Evolutionary conservation across 2,888 invertebrate genomes (phyloP), one percentile per base, ranked within the genome.

Genomic region (Sepioteuthis lessoniana): DNA sequence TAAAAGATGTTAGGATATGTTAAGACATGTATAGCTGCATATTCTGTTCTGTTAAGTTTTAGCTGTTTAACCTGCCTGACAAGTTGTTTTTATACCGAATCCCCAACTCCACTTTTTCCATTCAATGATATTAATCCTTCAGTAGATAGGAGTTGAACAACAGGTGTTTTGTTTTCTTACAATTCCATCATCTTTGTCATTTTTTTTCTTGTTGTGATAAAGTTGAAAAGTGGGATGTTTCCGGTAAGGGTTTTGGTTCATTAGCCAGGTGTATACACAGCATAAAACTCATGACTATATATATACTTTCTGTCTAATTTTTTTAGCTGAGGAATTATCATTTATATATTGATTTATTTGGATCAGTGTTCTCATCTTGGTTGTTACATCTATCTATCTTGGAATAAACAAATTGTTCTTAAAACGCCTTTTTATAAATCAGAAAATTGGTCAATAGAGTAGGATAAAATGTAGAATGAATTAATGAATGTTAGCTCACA

Each of bases 241-340:
- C 76, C 76, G 76, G 76, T 76, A 16, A 76, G n/a, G n/a, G n/a
- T n/a, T n/a, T 76, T 76, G 76, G n/a, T 76, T 76, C 76, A 76
- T 76, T 76, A 76, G 0, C n/a, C 35, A 76, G n/a, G 4, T n/a
- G 35, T n/a, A 16, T 76, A 8, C 35, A 35, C 8, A 76, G 35
- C 1, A 16, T 76, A 76, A n/a, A 13, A n/a, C 76, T 35, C 10
- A 28, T 31, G 60, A 8, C 60, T 28, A 42, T 7, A 42, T 7
- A 42, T 7, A 42, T 7, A 42, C 42, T 42, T 42, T 42, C 7
- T 42, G 42, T 42, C 42, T 42, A 7, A 42, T 42, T 42, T 42
- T 42, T 42, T 42, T 42, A 5, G 3, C 3, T 42, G 4, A 42
- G 42, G 42, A 42, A 42, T 42, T 42, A 42, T 42, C 42, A 42